phyloP scores from a whole-genome alignment of 2,797 vertebrate genomes.

The Crocidura indochinensis region DNA sequence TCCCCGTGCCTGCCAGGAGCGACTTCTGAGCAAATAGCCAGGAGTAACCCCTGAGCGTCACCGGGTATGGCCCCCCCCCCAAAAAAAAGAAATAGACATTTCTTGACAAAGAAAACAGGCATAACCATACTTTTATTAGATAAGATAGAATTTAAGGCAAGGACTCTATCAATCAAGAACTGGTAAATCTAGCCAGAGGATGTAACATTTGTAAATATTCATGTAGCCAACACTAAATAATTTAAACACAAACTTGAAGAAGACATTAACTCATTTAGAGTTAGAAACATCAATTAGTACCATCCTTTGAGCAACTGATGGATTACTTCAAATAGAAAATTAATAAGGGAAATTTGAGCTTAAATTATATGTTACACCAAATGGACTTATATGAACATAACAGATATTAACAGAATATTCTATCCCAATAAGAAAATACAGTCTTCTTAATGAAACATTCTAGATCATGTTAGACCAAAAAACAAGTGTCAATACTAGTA shows the following conservation, averaged over 20 bases:
- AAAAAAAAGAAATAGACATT: background rate
- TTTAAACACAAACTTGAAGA: background rate
- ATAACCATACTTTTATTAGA: background rate
- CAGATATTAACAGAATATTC: background rate
- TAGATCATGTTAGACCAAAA: background rate
- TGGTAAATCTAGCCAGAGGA: background rate
- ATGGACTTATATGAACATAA: background rate
- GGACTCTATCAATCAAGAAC: background rate
- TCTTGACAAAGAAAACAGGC: background rate
- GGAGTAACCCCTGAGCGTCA: no score
- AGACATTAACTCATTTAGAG: background rate
- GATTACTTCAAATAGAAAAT: background rate
- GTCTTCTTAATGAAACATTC: background rate
- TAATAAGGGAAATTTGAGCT: background rate
- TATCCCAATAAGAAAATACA: background rate
- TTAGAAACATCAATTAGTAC: background rate
- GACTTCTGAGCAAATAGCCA: no score
- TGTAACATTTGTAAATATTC: background rate
- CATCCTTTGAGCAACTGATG: background rate
- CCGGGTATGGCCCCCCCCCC: no score
- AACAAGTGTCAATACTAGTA: background rate
- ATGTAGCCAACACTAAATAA: background rate
- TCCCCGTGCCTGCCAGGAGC: no score
- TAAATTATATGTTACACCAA: background rate
- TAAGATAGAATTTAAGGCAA: background rate